phyloP scores from a whole-genome alignment of 2,113 vertebrate species.

The Mustelus asterias region DNA sequence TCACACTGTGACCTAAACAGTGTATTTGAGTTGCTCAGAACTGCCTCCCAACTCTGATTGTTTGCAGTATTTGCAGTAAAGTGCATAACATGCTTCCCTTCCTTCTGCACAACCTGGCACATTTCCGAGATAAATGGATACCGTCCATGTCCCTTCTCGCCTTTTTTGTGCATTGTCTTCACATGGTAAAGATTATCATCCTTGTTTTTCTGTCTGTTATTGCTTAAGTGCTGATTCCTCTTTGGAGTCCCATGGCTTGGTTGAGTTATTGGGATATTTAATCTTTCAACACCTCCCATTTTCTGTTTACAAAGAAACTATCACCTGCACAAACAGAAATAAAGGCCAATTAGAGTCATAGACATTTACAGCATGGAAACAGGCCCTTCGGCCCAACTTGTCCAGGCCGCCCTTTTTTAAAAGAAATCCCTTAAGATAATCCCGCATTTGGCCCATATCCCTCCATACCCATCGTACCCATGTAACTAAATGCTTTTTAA shows the following conservation, averaged over 20 bases:
- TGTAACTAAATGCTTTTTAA: too few relatives aligned
- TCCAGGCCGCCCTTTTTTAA: too few relatives aligned
- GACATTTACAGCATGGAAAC: too few relatives aligned
- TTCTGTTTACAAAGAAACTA: constrained; percentile 63
- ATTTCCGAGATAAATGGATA: constrained; percentile 64
- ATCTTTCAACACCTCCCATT: constrained; percentile 95
- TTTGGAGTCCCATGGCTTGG: constrained; percentile 66
- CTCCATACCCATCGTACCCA: too few relatives aligned
- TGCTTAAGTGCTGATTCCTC: constrained; percentile 74
- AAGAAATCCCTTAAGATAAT: too few relatives aligned
- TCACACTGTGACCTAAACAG: constrained; percentile 71
- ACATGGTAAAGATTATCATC: constrained; percentile 67
- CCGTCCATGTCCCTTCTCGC: constrained; percentile 62
- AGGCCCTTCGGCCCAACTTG: too few relatives aligned
- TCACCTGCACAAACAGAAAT: constrained; percentile 66
- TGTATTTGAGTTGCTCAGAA: constrained; percentile 63
- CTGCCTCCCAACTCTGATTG: constrained; percentile 74
- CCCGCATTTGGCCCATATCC: too few relatives aligned
- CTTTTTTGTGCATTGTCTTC: constrained; percentile 68
- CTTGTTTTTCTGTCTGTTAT: constrained; percentile 71
- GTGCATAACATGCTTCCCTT: constrained; percentile 61
- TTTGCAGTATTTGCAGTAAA: constrained; percentile 63
- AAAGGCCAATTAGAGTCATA: not conserved
- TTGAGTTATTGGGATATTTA: constrained; percentile 82
- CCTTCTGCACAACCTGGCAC: constrained; percentile 80